Base-by-base conservation (phyloP, 64 coral and sea anemone genomes). In the Acropora yongei region DNA sequence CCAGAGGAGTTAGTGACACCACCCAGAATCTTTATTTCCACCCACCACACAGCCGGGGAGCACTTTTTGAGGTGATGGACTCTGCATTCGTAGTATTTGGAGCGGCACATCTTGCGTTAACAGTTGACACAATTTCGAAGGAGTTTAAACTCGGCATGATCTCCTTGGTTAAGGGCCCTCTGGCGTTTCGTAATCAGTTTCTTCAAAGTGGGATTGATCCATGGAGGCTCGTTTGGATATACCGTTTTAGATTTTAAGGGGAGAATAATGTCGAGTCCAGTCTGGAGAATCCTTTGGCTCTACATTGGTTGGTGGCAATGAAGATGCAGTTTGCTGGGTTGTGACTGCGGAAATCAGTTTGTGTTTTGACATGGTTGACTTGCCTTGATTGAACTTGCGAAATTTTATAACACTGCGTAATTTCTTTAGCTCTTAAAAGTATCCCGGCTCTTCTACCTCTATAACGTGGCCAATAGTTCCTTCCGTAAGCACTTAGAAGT, bases 111-210 rank as follows among this genome's bases (percentile, higher is more conserved):
- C 47, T 93, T 93, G 43, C 74, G 73, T 84, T 80, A 60, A 47
- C 91, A 75, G 73, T 93, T 93, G 44, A 93, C 75, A 78, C 8
- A 20, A 79, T 93, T 93, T 79, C 91, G 77, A 2, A 93, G 75
- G n/a, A 67, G 46, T 39, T 82, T 87, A 74, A 93, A 88, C 80
- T 80, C 41, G 45, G 49, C 55, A 47, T 79, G 12, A 19, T 93
- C 57, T 13, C 85, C 91, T 74, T 80, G 83, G 45, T 65, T 79
- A 41, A 88, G 77, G 77, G 91, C 91, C 58, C 78, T 72, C 58
- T 88, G 91, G 18, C 91, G 47, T 88, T 93, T 88, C 53, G 81
- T 87, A 43, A 93, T 93, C 72, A 93, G 49, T n/a, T 48, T 7
- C 49, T 86, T 88, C 47, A 93, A 69, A 20, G 63, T 57, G 53